phyloP scores from a whole-genome alignment of 2,888 invertebrate genomes.

The Lamellibrachia satsuma region DNA sequence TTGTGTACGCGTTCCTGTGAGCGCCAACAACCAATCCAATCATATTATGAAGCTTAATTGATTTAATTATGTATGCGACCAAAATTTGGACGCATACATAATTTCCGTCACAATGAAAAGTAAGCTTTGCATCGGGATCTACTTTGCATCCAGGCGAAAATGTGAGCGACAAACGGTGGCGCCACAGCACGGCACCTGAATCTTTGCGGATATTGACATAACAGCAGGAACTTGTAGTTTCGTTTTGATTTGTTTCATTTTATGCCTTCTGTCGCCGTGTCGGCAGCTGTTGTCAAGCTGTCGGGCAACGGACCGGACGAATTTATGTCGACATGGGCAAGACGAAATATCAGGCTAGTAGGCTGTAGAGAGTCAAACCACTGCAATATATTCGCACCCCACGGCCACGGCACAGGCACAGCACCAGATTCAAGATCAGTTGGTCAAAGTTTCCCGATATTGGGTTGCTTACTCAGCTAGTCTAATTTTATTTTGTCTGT shows the following conservation, averaged over 20 bases:
- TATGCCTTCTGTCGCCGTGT: not conserved
- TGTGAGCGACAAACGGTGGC: not conserved
- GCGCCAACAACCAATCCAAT: too few species aligned
- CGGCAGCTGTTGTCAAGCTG: not conserved
- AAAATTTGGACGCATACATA: too few species aligned
- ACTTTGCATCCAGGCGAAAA: not conserved
- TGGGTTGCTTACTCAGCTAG: too few species aligned
- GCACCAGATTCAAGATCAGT: too few species aligned
- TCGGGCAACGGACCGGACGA: not conserved
- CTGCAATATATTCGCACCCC: too few species aligned
- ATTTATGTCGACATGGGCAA: not conserved
- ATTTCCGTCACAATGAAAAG: too few species aligned
- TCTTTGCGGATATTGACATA: not conserved
- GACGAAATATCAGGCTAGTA: not conserved
- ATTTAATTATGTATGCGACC: too few species aligned
- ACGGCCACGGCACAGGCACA: too few species aligned
- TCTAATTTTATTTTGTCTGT: too few species aligned
- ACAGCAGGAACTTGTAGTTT: not conserved
- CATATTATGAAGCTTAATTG: too few species aligned
- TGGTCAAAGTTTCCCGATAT: too few species aligned
- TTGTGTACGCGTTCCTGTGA: too few species aligned
- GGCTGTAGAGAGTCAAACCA: not conserved
- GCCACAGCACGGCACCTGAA: not conserved
- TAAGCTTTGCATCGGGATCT: not conserved
- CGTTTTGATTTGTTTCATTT: constrained; percentile 8